Base-by-base conservation (phyloP, 2,797 vertebrate genomes). In the Leptoclinus maculatus region DNA sequence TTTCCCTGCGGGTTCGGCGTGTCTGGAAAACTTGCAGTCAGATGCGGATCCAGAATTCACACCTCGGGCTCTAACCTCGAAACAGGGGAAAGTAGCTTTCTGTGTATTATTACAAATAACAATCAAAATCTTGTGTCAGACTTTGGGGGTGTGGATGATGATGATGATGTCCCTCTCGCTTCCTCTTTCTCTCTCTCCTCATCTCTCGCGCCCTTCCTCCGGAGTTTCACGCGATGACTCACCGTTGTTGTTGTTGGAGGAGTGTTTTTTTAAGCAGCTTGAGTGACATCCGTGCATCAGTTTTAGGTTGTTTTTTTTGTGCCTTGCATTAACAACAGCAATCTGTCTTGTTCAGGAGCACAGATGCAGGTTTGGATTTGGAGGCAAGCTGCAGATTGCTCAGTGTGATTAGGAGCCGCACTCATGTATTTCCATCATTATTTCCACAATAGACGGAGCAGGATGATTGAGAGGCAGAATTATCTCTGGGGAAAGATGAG, bases 311-410 rank as follows among this genome's bases (percentile, higher is more conserved):
- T 47, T 68, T 38, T 65, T 57, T 72, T 45, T n/a, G 29, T 4
- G 2, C 47, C 86, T 76, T 43, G 65, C 64, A 87, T 87, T 83
- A 88, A 84, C 51, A 66, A 62, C 79, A 79, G 67, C 86, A 84
- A 78, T 88, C 87, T 86, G 87, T 88, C 69, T 84, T 29, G 51
- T 66, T 79, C 65, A 70, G 75, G 69, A 79, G 57, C 83, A 72
- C 83, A 87, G 82, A 88, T 77, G 87, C 83, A 83, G 79, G 76
- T 84, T 74, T 83, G 70, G 86, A 76, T 87, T 77, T 51, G 56
- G 53, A 80, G 75, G 71, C 19, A 19, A 68, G 77, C 76, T 74
- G 62, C 82, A 82, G 80, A 85, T 88, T 83, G 71, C 58, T 38
- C 29, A 0, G 23, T 47, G 45, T 72, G 78, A 87, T 88, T 76